Conservation (phyloP, 1,140 invertebrate genomes). For the Linepithema humile region DNA sequence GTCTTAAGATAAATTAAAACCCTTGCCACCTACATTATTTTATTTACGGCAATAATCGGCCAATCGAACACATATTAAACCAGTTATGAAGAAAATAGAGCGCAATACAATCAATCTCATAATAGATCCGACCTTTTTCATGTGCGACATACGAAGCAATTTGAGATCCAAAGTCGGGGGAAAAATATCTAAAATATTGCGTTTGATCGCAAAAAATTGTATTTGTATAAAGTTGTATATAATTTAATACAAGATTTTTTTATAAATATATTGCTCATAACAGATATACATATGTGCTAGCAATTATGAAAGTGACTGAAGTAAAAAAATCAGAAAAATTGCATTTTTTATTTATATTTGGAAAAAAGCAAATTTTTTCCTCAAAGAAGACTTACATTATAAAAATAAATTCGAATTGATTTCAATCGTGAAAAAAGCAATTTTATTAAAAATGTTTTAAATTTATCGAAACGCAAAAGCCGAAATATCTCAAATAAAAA, state of each 20-base stretch:
- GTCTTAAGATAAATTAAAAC: conserved; percentile 14
- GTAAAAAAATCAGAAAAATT: too few species aligned
- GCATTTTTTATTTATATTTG: too few species aligned
- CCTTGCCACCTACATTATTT: background rate
- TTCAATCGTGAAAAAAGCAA: too few species aligned
- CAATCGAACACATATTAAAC: conserved; percentile 39
- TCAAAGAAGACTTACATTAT: too few species aligned
- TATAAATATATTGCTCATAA: conserved; percentile 12
- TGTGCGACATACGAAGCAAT: background rate
- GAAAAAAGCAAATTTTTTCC: too few species aligned
- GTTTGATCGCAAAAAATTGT: conserved; percentile 15
- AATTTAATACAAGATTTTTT: conserved; percentile 18
- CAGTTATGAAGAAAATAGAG: conserved; percentile 24
- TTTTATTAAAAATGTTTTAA: too few species aligned
- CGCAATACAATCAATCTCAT: background rate
- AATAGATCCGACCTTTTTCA: conserved; percentile 41
- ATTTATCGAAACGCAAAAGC: too few species aligned
- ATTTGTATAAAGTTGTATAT: conserved; percentile 31
- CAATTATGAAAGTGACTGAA: too few species aligned
- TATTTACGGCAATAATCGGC: conserved; percentile 24
- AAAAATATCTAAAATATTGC: background rate
- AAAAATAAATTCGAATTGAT: too few species aligned
- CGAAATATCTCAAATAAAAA: too few species aligned
- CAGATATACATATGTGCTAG: too few species aligned
- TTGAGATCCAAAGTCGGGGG: background rate